These are phyloP conservation scores for Apocheima hispidaria DNA, from an alignment of 2,888 invertebrate species.

Conservation along the genomic window DNA sequence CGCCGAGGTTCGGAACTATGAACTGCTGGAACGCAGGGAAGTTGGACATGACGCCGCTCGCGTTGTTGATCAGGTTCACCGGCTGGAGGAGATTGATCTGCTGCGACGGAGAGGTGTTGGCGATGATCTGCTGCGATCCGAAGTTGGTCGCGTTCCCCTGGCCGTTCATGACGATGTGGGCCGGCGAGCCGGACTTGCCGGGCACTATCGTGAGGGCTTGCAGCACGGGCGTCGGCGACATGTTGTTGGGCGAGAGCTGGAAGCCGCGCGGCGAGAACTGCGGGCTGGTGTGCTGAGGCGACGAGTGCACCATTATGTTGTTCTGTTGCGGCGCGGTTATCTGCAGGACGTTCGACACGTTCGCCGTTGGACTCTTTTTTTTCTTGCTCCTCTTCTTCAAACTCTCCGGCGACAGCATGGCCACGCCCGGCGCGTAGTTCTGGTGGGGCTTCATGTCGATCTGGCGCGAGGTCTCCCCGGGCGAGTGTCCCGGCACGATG, in stretches of 20 bases:
- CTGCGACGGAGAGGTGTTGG: constrained; percentile 85
- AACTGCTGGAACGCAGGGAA: constrained; percentile 94
- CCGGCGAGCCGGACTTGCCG: constrained; percentile 90
- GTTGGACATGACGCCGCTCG: constrained; percentile 89
- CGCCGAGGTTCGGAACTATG: constrained; percentile 92
- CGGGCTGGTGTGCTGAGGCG: constrained; percentile 79
- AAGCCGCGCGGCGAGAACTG: constrained; percentile 91
- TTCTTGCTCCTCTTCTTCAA: constrained; percentile 89
- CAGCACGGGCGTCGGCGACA: constrained; percentile 89
- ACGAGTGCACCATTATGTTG: constrained; percentile 86
- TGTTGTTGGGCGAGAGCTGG: constrained; percentile 90
- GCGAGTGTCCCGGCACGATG: constrained; percentile 85
- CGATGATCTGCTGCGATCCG: constrained; percentile 89
- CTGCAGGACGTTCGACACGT: constrained; percentile 90
- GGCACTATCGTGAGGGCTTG: constrained; percentile 92
- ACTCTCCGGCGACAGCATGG: constrained; percentile 89
- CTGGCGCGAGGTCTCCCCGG: constrained; percentile 80
- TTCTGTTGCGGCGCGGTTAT: constrained; percentile 89
- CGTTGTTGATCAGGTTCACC: constrained; percentile 91
- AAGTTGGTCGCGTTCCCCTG: constrained; percentile 87
- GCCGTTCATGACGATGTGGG: constrained; percentile 92
- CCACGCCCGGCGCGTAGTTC: constrained; percentile 72
- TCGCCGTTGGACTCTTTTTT: constrained; percentile 89
- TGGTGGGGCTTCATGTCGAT: constrained; percentile 84
- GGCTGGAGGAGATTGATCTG: constrained; percentile 93